Evolutionary conservation across 2,888 invertebrate species (phyloP).

Genomic region (Argyra leucocephala): DNA sequence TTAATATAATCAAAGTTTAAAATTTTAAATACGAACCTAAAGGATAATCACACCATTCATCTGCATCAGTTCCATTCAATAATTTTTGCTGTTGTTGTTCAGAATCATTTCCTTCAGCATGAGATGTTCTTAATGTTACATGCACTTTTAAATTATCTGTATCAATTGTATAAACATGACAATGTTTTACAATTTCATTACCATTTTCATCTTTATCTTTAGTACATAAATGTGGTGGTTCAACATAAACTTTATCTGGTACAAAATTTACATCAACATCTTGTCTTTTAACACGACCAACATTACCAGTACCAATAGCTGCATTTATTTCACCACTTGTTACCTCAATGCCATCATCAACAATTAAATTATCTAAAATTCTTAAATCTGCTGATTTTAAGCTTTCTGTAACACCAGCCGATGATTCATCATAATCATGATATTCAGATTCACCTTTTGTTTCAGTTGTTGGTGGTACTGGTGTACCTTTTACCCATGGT

Average conservation of each 20-base stretch:
- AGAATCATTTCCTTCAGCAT: slow-evolving; percentile 28
- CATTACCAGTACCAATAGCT: too few species aligned
- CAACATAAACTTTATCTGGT: slow-evolving; percentile 36
- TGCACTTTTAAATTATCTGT: slow-evolving; percentile 47
- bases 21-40: slow-evolving; percentile 43
- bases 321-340: slow-evolving; percentile 31
- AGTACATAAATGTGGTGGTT: slow-evolving; percentile 54
- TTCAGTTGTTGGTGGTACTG: slow-evolving; percentile 35
- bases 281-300: slow-evolving; percentile 20
- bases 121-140: slow-evolving; percentile 46
- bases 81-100: not conserved
- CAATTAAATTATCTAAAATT: slow-evolving; percentile 16
- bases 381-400: slow-evolving; percentile 27
- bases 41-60: slow-evolving; percentile 60
- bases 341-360: slow-evolving; percentile 28
- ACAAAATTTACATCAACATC: slow-evolving; percentile 25
- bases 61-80: slow-evolving; percentile 35
- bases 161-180: slow-evolving; percentile 54
- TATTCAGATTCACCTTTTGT: slow-evolving; percentile 36
- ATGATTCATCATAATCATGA: slow-evolving; percentile 39
- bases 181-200: slow-evolving; percentile 36
- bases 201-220: slow-evolving; percentile 28
- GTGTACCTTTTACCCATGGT: slow-evolving; percentile 36
- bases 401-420: slow-evolving; percentile 35
- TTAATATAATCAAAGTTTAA: not conserved